Conservation (phyloP, 2,797 vertebrate species). For the Agapornis canus region DNA sequence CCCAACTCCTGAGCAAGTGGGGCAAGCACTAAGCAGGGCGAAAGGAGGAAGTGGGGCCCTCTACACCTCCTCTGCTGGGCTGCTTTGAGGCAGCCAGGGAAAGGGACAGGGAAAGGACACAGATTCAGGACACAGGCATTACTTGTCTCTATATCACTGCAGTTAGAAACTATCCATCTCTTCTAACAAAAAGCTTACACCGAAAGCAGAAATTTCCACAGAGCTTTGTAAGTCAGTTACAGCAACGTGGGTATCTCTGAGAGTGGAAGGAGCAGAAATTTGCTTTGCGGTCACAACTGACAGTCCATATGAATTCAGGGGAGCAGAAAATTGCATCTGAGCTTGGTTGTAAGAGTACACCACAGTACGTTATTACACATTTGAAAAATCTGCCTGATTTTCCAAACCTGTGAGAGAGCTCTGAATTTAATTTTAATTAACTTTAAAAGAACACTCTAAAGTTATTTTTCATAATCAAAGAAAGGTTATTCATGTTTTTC, state of each 20-base stretch:
- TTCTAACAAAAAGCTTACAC: slow-evolving; percentile 19
- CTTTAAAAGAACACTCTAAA: slow-evolving; percentile 30
- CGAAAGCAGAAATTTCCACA: slow-evolving; percentile 24
- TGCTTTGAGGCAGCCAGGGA: background rate
- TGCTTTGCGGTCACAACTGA: slow-evolving; percentile 46
- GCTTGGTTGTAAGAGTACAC: slow-evolving; percentile 38
- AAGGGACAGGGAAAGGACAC: background rate
- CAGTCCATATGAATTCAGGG: slow-evolving; percentile 59
- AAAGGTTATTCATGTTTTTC: background rate
- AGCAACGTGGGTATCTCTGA: slow-evolving; percentile 5
- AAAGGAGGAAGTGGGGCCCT: background rate
- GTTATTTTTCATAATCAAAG: slow-evolving; percentile 22
- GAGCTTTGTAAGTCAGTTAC: slow-evolving; percentile 43
- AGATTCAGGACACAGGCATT: background rate
- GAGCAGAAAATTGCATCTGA: slow-evolving; percentile 73
- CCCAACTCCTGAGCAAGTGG: background rate
- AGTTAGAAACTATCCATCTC: background rate
- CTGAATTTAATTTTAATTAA: slow-evolving; percentile 45
- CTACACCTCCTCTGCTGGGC: background rate
- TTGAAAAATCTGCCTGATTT: slow-evolving; percentile 51
- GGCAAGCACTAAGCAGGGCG: background rate
- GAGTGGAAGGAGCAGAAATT: slow-evolving; percentile 24
- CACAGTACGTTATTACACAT: slow-evolving; percentile 48
- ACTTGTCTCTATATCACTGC: background rate
- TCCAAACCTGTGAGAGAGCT: slow-evolving; percentile 25